Conservation (phyloP, 1,140 invertebrate genomes). For the Druon quercuslanigerum region DNA sequence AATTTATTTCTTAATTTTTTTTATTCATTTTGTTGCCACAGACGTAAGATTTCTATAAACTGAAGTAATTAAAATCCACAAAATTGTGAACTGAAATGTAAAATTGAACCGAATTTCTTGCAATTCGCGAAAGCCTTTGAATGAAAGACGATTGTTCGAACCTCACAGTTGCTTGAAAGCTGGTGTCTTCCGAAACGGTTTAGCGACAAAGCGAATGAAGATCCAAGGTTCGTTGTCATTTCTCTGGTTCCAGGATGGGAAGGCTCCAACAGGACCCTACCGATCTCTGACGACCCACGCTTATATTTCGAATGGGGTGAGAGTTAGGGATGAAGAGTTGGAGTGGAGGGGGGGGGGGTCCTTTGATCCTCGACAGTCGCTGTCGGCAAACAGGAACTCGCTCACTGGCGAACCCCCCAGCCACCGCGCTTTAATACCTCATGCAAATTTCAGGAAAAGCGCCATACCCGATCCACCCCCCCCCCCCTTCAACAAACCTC, state of each 20-base stretch:
- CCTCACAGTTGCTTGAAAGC: background rate
- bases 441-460: constrained; percentile 75
- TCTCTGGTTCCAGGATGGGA: background rate
- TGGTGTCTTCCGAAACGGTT: constrained; percentile 36
- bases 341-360: constrained; percentile 55
- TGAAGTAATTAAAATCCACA: too few species aligned
- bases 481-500: constrained; percentile 39
- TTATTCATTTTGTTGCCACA: too few species aligned
- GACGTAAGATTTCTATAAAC: too few species aligned
- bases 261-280: background rate
- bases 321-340: constrained; percentile 5
- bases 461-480: constrained; percentile 50
- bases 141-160: background rate
- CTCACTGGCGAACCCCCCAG: constrained; percentile 62
- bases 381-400: constrained; percentile 73
- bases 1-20: too few species aligned
- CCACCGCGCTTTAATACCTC: constrained; percentile 76
- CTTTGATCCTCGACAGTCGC: constrained; percentile 74
- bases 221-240: constrained; percentile 39
- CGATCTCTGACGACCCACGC: constrained; percentile 17
- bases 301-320: constrained; percentile 28
- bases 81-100: too few species aligned
- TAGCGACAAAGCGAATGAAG: constrained; percentile 49
- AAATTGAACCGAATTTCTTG: too few species aligned
- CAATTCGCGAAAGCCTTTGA: background rate